Base-by-base conservation (phyloP, 2,797 vertebrate species). In the Triplophysa yarkandensis region DNA sequence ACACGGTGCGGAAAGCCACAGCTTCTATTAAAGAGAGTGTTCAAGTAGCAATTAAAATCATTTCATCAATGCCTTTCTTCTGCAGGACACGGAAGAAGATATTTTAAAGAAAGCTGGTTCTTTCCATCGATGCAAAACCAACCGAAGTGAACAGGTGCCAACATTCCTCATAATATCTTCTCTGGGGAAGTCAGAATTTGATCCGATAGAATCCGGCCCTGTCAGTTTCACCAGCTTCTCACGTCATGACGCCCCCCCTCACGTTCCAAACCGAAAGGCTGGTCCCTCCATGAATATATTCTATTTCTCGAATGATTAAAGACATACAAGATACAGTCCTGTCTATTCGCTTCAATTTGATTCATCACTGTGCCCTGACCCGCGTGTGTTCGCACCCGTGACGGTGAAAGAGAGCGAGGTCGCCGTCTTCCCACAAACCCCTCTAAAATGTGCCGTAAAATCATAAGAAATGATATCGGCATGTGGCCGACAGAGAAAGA, bases 391-490 rank as follows among this genome's bases (percentile, higher is more conserved):
- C 43, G 34, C 43, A 6, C 17, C 2, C 48, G 41, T 10, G n/a
- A 32, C 17, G 4, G 55, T 11, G 23, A 32, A 32, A 21, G 36
- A 23, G 13, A 55, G 6, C 17, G 48, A 65, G 46, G 67, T 34
- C 28, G 55, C 5, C 6, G 19, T 62, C 46, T 63, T 76, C 14
- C 57, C 17, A 30, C 60, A 44, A 70, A 32, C 21, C 63, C 34
- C 30, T 65, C 34, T 32, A 44, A 65, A 73, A 36, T 44, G 48
- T 55, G 36, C 19, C 0, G n/a, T 44, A 34, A 65, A 67, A 60
- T 39, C 54, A 34, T 74, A 67, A 67, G 52, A 74, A 67, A 66
- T 50, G 41, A 67, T 67, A 67, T 58, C 63, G 60, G 63, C 41
- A 21, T 60, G 72, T 39, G 54, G 55, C 14, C 55, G 4, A 62